phyloP scores from a whole-genome alignment of 2,888 invertebrate species.

The Chrysopilus asiliformis region DNA sequence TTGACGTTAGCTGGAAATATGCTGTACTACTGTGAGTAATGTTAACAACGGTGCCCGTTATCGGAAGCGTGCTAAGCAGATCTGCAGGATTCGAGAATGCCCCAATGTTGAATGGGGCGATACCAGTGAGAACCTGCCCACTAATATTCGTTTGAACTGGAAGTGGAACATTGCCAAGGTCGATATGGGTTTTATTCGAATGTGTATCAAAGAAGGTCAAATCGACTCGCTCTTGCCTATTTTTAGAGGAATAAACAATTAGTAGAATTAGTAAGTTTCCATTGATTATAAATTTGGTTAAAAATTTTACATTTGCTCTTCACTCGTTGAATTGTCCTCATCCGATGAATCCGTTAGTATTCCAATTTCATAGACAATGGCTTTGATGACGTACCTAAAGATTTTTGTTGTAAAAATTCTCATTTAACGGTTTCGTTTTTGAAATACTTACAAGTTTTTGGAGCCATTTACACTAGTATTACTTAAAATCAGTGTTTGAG shows the following conservation, averaged over 20 bases:
- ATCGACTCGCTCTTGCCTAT: constrained; percentile 41
- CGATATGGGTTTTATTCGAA: constrained; percentile 37
- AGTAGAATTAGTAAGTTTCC: too few species aligned
- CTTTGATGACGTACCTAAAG: constrained; percentile 42
- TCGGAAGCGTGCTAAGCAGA: constrained; percentile 28
- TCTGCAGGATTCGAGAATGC: constrained; percentile 32
- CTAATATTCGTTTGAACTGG: constrained; percentile 42
- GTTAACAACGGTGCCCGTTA: constrained; percentile 35
- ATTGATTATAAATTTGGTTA: background rate
- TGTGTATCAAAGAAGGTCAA: constrained; percentile 41
- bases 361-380: constrained; percentile 46
- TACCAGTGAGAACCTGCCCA: constrained; percentile 40
- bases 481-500: too few species aligned
- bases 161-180: constrained; percentile 40
- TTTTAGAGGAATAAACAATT: too few species aligned
- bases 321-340: constrained; percentile 26
- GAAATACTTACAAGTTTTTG: constrained; percentile 29
- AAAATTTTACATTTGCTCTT: constrained; percentile 12
- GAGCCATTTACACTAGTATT: constrained; percentile 25
- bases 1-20: constrained; percentile 28
- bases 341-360: constrained; percentile 41
- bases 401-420: background rate
- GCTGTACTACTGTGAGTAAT: constrained; percentile 35
- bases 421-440: constrained; percentile 3
- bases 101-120: constrained; percentile 38